Base-by-base conservation (phyloP, 2,113 vertebrate genomes). In the Piprites chloris region DNA sequence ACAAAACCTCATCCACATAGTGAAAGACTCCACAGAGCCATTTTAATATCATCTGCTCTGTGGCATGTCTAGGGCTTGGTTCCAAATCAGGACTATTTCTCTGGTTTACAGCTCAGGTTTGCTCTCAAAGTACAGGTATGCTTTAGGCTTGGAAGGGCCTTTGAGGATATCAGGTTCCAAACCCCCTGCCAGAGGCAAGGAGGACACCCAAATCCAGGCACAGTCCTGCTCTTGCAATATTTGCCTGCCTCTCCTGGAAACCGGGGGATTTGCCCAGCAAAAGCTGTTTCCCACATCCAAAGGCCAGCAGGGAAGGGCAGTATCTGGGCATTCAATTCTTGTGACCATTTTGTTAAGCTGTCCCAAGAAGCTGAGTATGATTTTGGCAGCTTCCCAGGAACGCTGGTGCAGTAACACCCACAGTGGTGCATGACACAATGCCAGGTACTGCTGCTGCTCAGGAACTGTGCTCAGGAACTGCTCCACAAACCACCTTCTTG, bases 241-340 rank as follows among this genome's bases (percentile, higher is more conserved):
- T 27, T n/a, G 4, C 41, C 11, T 7, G 24, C 16, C n/a, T 66
- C 59, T 65, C 59, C 55, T 7, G 4, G 24, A 30, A 76, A 9
- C 24, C 11, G 11, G 30, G 16, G 26, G 22, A 15, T 63, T 47
- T 71, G 55, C 33, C 42, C 18, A 20, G 30, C 23, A 24, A 52
- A 50, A 72, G n/a, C 33, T 65, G 24, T 16, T 72, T 65, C 35
- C 50, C 6, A 9, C 28, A 37, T 12, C n/a, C 73, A 47, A 66
- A 86, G 58, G 23, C 41, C 33, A 21, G 26, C 16, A 61, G n/a
- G 52, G 62, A 5, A 21, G 16, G 19, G 58, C 28, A 20, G 5
- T 1, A n/a, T 23, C 59, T 32, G n/a, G 18, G 21, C 11, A 14
- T 12, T 39, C 35, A 44, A 5, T 46, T 9, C 4, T 0, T 2